Evolutionary conservation across 2,888 invertebrate genomes (phyloP), one percentile per base, ranked within the genome.

Genomic region (Nemotelus pantherinus): DNA sequence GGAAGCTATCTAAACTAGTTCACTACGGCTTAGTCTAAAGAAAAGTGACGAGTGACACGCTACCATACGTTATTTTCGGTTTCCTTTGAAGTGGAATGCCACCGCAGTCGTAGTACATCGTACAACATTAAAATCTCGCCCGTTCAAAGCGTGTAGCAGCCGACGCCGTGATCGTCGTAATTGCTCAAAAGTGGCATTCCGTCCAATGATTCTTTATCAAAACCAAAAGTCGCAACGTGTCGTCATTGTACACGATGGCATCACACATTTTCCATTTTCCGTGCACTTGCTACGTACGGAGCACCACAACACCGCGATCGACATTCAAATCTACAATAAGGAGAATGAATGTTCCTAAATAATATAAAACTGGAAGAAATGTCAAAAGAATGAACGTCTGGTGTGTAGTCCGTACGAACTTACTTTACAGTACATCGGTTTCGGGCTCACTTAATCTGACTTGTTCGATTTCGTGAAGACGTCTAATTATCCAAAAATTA

Each of bases 1-100:
- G n/a, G n/a, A 5, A n/a, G 47, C 65, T 65, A 3, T 65, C 41
- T 25, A 41, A 65, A 65, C 47, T 65, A 65, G 65, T 65, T 65
- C 65, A 43, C 3, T 25, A 25, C 10, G 47, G 65, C 2, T 45
- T 44, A 65, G 25, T 47, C 25, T 47, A 7, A 65, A 65, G 45
- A 45, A 65, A 44, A 65, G 71, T 55, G 68, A 53, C 55, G 71
- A 71, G 71, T 71, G 71, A 71, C 57, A 71, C 44, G 55, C 71
- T 71, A 71, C 71, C 71, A 71, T 71, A 41, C 55, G 71, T 55
- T 71, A 71, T 71, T 71, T 71, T 71, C 55, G 55, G 55, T 57
- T 55, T 48, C 9, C 55, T 71, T 71, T 71, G 71, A 71, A 39
- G 71, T 68, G n/a, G n/a, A n/a, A n/a, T n/a, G 68, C 68, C 68